Evolutionary conservation across 2,797 vertebrate genomes (phyloP).

Genomic region (Todus mexicanus): DNA sequence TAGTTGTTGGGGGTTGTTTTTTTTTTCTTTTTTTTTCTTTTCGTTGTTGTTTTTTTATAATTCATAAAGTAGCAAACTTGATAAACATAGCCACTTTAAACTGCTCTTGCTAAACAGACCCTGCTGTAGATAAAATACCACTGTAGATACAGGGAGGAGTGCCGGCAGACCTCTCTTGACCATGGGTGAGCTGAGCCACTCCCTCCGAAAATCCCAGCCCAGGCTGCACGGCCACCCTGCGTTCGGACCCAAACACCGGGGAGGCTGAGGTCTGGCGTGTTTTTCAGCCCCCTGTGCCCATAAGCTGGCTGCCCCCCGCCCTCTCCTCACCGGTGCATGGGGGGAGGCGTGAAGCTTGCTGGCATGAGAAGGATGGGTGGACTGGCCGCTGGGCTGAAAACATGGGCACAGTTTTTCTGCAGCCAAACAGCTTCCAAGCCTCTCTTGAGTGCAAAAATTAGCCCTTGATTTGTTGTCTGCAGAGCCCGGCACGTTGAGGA

Average conservation of each 20-base stretch:
- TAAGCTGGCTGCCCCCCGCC: background rate
- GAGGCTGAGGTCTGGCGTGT: accelerated
- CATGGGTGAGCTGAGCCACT: background rate
- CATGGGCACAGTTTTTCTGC: accelerated
- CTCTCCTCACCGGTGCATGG: accelerated
- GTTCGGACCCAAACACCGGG: accelerated
- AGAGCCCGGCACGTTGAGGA: accelerated
- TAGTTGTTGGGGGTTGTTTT: constrained; percentile 47
- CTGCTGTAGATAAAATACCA: constrained; percentile 66
- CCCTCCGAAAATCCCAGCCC: background rate
- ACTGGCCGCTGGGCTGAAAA: background rate
- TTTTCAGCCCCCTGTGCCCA: accelerated
- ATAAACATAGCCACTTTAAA: constrained; percentile 74
- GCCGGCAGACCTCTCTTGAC: background rate
- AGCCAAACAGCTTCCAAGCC: background rate
- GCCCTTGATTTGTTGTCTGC: background rate
- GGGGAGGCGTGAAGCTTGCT: accelerated
- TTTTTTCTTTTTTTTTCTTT: background rate
- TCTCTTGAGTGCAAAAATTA: background rate
- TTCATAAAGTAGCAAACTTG: constrained; percentile 72
- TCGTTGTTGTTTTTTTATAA: background rate
- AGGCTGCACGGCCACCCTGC: background rate
- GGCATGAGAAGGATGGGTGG: accelerated
- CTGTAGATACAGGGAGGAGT: background rate
- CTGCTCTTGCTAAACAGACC: constrained; percentile 63